phyloP scores from a whole-genome alignment of 2,113 vertebrate species.

The Leucosticte australis region DNA sequence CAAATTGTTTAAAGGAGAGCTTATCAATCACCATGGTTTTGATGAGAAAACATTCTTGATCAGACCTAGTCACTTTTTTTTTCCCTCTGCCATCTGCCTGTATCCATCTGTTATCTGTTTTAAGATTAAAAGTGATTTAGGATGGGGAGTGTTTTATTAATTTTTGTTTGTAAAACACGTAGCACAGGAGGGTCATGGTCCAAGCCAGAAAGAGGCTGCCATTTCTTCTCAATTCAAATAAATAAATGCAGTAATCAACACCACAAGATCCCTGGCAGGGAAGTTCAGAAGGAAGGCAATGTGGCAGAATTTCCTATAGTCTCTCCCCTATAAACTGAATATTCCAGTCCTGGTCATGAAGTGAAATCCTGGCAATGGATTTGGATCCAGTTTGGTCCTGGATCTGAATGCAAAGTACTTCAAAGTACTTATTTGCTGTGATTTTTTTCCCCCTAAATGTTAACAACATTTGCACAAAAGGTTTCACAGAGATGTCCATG shows the following conservation, averaged over 20 bases:
- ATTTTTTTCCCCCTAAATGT: background rate
- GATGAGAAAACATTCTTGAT: constrained; percentile 27
- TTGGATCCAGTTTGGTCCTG: background rate
- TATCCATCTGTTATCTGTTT: constrained; percentile 49
- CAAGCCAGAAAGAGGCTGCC: background rate
- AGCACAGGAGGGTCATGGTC: background rate
- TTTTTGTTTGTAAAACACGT: background rate
- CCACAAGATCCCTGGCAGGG: background rate
- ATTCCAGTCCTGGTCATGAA: background rate
- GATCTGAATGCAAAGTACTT: background rate
- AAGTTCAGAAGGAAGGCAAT: background rate
- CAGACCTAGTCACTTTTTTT: background rate
- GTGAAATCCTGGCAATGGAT: background rate
- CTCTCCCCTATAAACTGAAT: background rate
- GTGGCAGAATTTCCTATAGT: background rate
- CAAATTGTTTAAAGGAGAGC: background rate
- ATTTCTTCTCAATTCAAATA: background rate
- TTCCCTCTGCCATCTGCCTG: constrained; percentile 42
- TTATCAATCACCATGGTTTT: constrained; percentile 32
- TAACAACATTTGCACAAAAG: background rate
- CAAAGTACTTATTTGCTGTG: background rate
- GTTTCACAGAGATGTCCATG: background rate
- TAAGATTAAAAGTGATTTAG: background rate
- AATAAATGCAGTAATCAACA: background rate
- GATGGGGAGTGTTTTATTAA: background rate